These are phyloP conservation scores for Hyperoodon ampullatus DNA, from an alignment of 2,113 vertebrate genomes.

Conservation along the genomic window DNA sequence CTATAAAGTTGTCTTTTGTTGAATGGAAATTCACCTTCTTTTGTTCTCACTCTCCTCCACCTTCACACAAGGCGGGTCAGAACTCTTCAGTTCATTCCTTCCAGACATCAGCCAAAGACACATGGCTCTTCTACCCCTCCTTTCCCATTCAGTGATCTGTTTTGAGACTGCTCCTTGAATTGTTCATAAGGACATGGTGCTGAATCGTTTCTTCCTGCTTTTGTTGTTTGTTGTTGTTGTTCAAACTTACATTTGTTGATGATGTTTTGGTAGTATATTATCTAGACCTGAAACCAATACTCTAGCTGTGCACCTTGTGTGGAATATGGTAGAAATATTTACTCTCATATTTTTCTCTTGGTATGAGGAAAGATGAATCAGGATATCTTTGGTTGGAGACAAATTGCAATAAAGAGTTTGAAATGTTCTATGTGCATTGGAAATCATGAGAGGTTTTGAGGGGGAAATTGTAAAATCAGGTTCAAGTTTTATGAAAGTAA, in stretches of 20 bases:
- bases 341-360: background rate
- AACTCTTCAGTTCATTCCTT: background rate
- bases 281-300: background rate
- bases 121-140: rapidly evolving
- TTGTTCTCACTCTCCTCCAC: background rate
- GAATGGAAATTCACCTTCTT: background rate
- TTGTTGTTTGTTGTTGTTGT: background rate
- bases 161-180: background rate
- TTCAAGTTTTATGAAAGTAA: slow-evolving; percentile 35
- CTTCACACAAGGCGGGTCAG: background rate
- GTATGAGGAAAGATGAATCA: background rate
- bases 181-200: background rate
- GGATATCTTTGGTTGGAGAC: background rate
- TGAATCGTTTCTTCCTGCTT: background rate
- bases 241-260: background rate
- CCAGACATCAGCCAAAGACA: background rate
- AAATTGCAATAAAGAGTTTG: background rate
- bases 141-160: background rate
- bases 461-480: background rate
- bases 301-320: background rate
- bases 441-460: background rate
- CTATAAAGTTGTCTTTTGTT: background rate
- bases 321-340: background rate
- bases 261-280: background rate
- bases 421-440: background rate